Evolutionary conservation across 2,888 invertebrate species (phyloP), one percentile per base, ranked within the genome.

Genomic region (Trichopoda pennipes): DNA sequence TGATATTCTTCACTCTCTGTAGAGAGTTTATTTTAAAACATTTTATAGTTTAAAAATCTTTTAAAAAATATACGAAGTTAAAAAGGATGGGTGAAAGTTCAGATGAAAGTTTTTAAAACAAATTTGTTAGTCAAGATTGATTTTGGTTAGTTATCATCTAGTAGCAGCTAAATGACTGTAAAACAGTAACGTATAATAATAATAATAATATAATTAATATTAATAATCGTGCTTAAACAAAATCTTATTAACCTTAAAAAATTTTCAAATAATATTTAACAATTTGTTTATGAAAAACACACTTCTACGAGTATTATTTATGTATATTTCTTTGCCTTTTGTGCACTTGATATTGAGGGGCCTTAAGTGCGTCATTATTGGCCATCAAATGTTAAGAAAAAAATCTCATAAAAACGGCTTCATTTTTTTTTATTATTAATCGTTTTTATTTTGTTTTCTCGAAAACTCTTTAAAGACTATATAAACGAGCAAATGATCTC

Each of bases 341-440:
- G 78, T 84, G 89, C 88, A 88, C 38, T 38, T 3, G 89, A 88
- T 89, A 88, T 88, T 28, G 28, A 28, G 28, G 28, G 28, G 6
- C 28, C 28, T 86, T 87, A 87, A 87, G 87, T 88, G 87, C 89
- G 88, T 88, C 88, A 88, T 88, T 87, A 86, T 86, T 88, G 88
- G 85, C 89, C 88, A 87, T 86, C 87, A 89, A 53, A 69, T 49
- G 28, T 38, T 44, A 44, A 60, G 53, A 61, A 72, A 23, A 68
- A 61, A 61, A 72, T 32, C 51, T 44, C 75, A 80, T 63, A 69
- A 56, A 60, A 76, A 28, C 28, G 28, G 28, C 28, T 28, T 28
- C 21, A 8, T 60, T 72, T 79, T 53, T 12, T 12, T 38, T 38
- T 35, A 10, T 12, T 12, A n/a, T n/a, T n/a, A n/a, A n/a, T n/a